phyloP scores from a whole-genome alignment of 2,113 vertebrate species.

The Barbus barbus region DNA sequence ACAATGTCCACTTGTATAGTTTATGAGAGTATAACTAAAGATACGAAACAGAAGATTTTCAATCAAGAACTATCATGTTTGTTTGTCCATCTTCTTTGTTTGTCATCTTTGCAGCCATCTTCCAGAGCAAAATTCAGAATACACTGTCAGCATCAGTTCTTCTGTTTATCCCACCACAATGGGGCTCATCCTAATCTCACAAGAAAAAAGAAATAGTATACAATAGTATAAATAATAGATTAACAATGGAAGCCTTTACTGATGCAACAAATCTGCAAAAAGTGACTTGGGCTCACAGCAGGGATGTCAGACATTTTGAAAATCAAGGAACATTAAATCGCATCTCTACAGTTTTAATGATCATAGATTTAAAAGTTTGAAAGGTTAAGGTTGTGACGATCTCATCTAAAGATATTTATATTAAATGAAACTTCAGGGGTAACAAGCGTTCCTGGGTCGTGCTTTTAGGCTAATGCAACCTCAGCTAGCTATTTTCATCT shows the following conservation, averaged over 20 bases:
- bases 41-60: background rate
- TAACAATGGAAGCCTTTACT: background rate
- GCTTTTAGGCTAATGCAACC: conserved; percentile 47
- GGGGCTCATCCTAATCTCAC: conserved; percentile 8
- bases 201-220: background rate
- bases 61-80: background rate
- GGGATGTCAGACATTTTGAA: background rate
- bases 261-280: background rate
- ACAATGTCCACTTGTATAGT: background rate
- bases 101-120: background rate
- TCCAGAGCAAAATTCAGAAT: background rate
- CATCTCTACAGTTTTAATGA: background rate
- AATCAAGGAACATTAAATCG: background rate
- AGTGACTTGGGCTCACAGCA: background rate
- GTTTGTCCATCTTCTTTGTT: no score
- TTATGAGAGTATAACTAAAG: background rate
- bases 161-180: background rate
- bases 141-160: background rate
- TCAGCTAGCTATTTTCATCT: conserved; percentile 40
- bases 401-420: conserved; percentile 4
- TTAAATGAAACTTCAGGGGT: conserved; percentile 22
- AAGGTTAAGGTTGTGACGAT: background rate
- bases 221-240: no score
- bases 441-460: conserved; percentile 22
- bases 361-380: background rate